Base-by-base conservation (phyloP, 2,797 vertebrate species). In the Aselliscus stoliczkanus region DNA sequence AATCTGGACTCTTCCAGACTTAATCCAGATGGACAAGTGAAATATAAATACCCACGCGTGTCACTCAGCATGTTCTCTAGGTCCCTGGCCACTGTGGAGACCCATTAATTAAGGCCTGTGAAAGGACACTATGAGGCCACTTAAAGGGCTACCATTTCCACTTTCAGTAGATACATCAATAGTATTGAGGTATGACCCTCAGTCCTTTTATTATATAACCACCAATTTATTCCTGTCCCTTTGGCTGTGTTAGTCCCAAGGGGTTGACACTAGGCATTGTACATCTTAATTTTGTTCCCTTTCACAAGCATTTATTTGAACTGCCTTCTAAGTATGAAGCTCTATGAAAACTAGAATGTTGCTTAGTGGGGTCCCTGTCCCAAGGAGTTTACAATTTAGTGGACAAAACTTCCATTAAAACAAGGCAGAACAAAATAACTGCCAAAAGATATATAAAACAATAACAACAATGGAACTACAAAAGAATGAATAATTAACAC, bases 221-320 rank as follows among this genome's bases (percentile, higher is more conserved):
- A 65, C 47, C 37, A 21, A 14, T 37, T 47, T 88, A 27, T 42
- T 54, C 54, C 72, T 20, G 1, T 76, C 7, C 10, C 23, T 90
- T 86, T 27, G 56, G 13, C 31, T 56, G 15, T 65, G 29, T 31
- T 64, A 56, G 64, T 89, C 44, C n/a, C 75, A 20, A 87, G 10
- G 18, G 37, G 18, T 23, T 42, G 27, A n/a, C 29, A 34, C 39
- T 64, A 39, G 67, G 25, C 14, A 29, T 7, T 79, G 27, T 5
- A 37, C 3, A 54, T 81, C 90, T 72, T 56, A 69, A 75, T 64
- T 87, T 90, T 64, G 44, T 77, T 95, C 90, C 37, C 58, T 67
- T 86, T 93, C 69, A 39, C 60, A 73, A 86, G 47, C 7, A 52
- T 82, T 94, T 90, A 34, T 87, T 88, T 82, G 64, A 97, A 92